Conservation (phyloP, 2,797 vertebrate genomes). For the Cetoscarus ocellatus region DNA sequence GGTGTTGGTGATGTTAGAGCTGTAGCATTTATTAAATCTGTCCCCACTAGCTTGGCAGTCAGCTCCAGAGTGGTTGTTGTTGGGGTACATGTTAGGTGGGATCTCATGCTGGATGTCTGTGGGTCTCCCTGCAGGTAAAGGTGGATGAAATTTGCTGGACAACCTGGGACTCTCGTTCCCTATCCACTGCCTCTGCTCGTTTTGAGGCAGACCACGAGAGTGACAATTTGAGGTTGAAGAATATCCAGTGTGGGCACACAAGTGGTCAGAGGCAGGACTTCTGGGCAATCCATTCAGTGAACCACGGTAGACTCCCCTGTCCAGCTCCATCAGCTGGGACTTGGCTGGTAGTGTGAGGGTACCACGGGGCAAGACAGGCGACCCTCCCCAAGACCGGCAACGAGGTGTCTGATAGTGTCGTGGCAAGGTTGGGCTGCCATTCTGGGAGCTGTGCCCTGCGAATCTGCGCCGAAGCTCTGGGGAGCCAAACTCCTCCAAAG, state of each 20-base stretch:
- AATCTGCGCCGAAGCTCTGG: conserved; percentile 69
- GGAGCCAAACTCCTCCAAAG: conserved; percentile 81
- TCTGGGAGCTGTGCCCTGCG: conserved; percentile 37
- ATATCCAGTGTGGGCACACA: conserved; percentile 66
- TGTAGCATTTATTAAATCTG: conserved; percentile 4
- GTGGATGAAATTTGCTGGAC: conserved; percentile 60
- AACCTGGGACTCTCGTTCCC: conserved; percentile 59
- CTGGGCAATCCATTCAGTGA: conserved; percentile 69
- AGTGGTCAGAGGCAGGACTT: conserved; percentile 76
- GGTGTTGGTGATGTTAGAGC: conserved; percentile 19
- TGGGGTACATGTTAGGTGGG: conserved; percentile 16
- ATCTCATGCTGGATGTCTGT: conserved; percentile 80
- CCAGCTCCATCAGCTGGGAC: conserved; percentile 53
- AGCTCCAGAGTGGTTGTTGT: conserved; percentile 23
- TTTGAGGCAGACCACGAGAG: conserved; percentile 29
- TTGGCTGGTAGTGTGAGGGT: conserved; percentile 71
- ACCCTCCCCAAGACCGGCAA: conserved; percentile 77
- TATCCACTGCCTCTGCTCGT: conserved; percentile 45
- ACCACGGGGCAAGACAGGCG: conserved; percentile 67
- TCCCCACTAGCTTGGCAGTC: conserved; percentile 18
- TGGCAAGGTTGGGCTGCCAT: conserved; percentile 44
- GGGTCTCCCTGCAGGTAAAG: conserved; percentile 76
- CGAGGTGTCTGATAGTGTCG: conserved; percentile 55
- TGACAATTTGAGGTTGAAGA: not conserved
- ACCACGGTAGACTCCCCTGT: conserved; percentile 38